Conservation (phyloP, 2,888 invertebrate genomes). For the Athalia rosae region DNA sequence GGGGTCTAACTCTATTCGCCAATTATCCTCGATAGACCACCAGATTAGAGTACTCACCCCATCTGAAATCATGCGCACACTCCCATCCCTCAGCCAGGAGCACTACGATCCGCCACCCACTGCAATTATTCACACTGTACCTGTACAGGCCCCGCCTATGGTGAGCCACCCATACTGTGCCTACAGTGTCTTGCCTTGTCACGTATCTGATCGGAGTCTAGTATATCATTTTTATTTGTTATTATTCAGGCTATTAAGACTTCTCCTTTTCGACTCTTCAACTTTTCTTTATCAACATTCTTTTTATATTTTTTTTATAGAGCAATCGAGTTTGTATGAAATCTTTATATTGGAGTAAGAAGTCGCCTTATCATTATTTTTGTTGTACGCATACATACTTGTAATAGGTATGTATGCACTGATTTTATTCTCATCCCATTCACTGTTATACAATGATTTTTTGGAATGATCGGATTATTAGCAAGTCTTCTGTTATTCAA, state of each 20-base stretch:
- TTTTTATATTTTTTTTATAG: slow-evolving; percentile 45
- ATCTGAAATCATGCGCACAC: slow-evolving; percentile 93
- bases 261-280: background rate
- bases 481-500: slow-evolving; percentile 39
- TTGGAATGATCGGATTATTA: slow-evolving; percentile 51
- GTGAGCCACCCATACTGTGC: slow-evolving; percentile 74
- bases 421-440: slow-evolving; percentile 30
- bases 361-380: background rate
- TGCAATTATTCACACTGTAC: slow-evolving; percentile 75
- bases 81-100: slow-evolving; percentile 88
- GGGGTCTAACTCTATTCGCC: slow-evolving; percentile 74
- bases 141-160: slow-evolving; percentile 74
- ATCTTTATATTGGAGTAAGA: slow-evolving; percentile 10
- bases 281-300: slow-evolving; percentile 46
- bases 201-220: slow-evolving; percentile 66
- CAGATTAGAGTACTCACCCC: slow-evolving; percentile 92
- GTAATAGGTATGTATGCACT: background rate
- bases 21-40: slow-evolving; percentile 80
- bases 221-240: slow-evolving; percentile 51
- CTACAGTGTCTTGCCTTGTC: slow-evolving; percentile 71
- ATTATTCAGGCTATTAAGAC: slow-evolving; percentile 30
- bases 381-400: slow-evolving; percentile 6
- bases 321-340: slow-evolving; percentile 3
- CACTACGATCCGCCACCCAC: slow-evolving; percentile 79
- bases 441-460: slow-evolving; percentile 6